Evolutionary conservation across 2,888 invertebrate species (phyloP).

Genomic region (Andrena bicolor): DNA sequence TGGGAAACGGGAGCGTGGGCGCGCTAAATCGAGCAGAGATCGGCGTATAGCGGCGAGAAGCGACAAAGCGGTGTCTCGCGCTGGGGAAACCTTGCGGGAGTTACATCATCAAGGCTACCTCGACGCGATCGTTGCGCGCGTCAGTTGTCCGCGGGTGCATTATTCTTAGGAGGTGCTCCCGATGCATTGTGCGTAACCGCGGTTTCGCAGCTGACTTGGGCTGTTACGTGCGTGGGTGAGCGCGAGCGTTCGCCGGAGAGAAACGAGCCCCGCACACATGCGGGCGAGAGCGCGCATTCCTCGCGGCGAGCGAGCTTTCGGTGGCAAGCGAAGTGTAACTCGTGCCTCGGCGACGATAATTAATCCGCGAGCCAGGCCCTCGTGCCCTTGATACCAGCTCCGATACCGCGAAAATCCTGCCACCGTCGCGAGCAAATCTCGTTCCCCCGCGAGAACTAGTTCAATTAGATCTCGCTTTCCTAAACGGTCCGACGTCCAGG

Average conservation of each 20-base stretch:
- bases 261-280: neutral
- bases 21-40: constrained; percentile 55
- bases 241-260: constrained; percentile 37
- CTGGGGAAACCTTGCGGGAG: constrained; percentile 80
- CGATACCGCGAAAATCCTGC: constrained; percentile 17
- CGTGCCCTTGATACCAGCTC: constrained; percentile 41
- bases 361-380: constrained; percentile 27
- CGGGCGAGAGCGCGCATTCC: neutral
- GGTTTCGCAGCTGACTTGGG: constrained; percentile 43
- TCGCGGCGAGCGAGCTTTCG: constrained; percentile 30
- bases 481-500: constrained; percentile 31
- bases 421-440: neutral
- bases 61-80: constrained; percentile 62
- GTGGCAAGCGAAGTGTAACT: constrained; percentile 47
- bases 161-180: constrained; percentile 78
- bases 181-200: constrained; percentile 69
- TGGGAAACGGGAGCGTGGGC: constrained; percentile 50
- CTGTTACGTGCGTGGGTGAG: constrained; percentile 45
- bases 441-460: constrained; percentile 18
- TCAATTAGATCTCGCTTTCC: constrained; percentile 1
- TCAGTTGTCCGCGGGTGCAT: constrained; percentile 69
- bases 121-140: constrained; percentile 72
- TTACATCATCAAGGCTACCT: constrained; percentile 82
- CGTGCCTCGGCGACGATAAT: constrained; percentile 40
- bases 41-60: constrained; percentile 46